Evolutionary conservation across 2,113 vertebrate genomes (phyloP).

Genomic region (Microcebus jonahi): DNA sequence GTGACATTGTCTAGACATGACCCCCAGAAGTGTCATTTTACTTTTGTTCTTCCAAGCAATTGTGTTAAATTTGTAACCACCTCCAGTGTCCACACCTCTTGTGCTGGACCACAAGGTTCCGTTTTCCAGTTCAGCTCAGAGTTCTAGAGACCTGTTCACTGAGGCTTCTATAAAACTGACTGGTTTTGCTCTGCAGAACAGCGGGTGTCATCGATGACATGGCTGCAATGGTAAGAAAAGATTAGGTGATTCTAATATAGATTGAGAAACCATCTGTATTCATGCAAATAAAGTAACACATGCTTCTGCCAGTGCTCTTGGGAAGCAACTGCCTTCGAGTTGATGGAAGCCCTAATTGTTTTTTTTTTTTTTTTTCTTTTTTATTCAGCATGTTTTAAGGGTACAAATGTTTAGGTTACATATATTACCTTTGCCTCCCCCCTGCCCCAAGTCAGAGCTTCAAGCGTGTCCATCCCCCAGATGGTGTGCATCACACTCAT

Average conservation of each 20-base stretch:
- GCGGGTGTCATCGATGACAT: not conserved
- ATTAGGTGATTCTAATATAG: not conserved
- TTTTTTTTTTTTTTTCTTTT: no score
- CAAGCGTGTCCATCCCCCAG: no score
- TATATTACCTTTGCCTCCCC: no score
- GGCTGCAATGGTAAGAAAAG: not conserved
- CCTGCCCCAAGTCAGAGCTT: no score
- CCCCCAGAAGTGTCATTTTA: slow-evolving; percentile 50
- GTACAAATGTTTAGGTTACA: no score
- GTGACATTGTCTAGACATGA: slow-evolving; percentile 57
- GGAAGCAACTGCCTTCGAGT: not conserved
- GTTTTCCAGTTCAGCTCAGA: not conserved
- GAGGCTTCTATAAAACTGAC: not conserved
- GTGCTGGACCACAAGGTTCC: not conserved
- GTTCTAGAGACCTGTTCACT: not conserved
- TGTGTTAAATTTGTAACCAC: slow-evolving; percentile 53
- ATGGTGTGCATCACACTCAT: no score
- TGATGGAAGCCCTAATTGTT: no score
- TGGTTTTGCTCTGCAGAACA: not conserved
- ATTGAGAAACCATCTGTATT: not conserved
- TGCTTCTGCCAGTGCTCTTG: not conserved
- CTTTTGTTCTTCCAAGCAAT: slow-evolving; percentile 33
- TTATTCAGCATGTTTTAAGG: no score
- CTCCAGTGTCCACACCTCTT: not conserved
- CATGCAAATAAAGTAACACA: not conserved